A percentile compares a stretch with the other conserved stretches of the same genome.
These are phyloP conservation scores for Perithous albicinctus DNA, from an alignment of 2,888 invertebrate genomes.

Conservation along the genomic window DNA sequence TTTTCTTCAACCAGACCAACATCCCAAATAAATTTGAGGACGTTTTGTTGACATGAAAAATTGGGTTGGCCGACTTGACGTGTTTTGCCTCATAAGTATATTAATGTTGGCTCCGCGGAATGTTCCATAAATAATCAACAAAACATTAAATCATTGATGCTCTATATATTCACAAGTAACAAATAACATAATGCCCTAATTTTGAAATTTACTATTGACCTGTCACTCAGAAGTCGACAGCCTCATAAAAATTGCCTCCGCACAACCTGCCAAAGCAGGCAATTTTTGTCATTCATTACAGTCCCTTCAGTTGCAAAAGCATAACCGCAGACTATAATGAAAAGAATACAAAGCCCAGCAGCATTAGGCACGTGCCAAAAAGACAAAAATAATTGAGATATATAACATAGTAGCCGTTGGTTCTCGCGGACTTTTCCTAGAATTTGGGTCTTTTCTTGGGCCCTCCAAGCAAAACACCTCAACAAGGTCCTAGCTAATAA, in stretches of 20 bases:
- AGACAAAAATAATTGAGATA: slow-evolving; percentile 23
- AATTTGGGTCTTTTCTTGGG: slow-evolving; percentile 60
- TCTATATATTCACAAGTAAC: no score
- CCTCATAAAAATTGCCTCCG: slow-evolving; percentile 49
- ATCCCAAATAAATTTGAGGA: no score
- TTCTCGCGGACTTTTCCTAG: slow-evolving; percentile 58
- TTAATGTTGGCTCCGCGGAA: no score
- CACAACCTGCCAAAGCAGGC: slow-evolving; percentile 42
- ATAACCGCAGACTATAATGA: background rate
- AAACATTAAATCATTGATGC: no score
- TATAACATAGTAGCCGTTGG: background rate
- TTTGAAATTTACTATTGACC: slow-evolving; percentile 14
- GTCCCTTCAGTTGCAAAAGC: slow-evolving; percentile 12
- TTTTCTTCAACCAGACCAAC: no score
- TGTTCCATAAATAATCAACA: no score
- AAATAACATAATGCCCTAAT: background rate
- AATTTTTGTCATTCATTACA: slow-evolving; percentile 45
- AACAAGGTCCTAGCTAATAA: slow-evolving; percentile 28
- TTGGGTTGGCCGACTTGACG: no score
- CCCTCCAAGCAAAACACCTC: background rate
- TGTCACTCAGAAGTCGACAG: background rate
- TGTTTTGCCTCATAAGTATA: no score
- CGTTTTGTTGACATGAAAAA: no score
- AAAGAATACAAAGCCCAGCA: background rate
- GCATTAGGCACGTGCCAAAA: slow-evolving; percentile 61